A percentile compares a stretch with the other conserved stretches of the same genome.
Evolutionary conservation across 2,888 invertebrate genomes (phyloP).

Genomic region (Magallana nippona): DNA sequence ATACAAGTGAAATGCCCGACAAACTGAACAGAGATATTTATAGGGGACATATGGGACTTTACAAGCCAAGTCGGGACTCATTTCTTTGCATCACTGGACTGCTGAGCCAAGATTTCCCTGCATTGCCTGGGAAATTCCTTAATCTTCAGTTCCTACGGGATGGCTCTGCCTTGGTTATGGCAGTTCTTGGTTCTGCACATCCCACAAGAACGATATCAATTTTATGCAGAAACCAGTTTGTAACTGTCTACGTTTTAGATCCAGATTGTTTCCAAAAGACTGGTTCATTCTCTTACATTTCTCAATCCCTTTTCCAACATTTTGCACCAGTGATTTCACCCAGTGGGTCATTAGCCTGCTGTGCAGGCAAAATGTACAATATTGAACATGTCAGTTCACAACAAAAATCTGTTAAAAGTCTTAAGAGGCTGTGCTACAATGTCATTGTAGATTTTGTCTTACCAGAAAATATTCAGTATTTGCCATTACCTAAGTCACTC

Average conservation of each 20-base stretch:
- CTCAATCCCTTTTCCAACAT: constrained; percentile 41
- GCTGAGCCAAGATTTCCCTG: constrained; percentile 42
- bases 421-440: constrained; percentile 44
- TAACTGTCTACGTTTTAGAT: constrained; percentile 45
- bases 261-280: constrained; percentile 46
- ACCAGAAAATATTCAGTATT: constrained; percentile 44
- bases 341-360: constrained; percentile 47
- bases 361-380: constrained; percentile 48
- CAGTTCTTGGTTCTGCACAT: constrained; percentile 42
- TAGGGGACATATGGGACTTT: constrained; percentile 46
- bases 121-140: constrained; percentile 50
- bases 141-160: constrained; percentile 50
- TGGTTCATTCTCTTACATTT: constrained; percentile 48
- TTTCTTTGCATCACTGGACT: constrained; percentile 48
- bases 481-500: constrained; percentile 48
- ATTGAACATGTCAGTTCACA: constrained; percentile 42
- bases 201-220: constrained; percentile 12
- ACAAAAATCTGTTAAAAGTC: constrained; percentile 34
- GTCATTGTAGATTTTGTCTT: constrained; percentile 48
- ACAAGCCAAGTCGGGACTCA: constrained; percentile 44
- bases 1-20: constrained; percentile 36
- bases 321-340: constrained; percentile 48
- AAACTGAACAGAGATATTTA: constrained; percentile 21
- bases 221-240: constrained; percentile 43
- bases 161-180: constrained; percentile 46